These are phyloP conservation scores for Bufotes viridis DNA, from an alignment of 2,797 vertebrate species.

Conservation along the genomic window DNA sequence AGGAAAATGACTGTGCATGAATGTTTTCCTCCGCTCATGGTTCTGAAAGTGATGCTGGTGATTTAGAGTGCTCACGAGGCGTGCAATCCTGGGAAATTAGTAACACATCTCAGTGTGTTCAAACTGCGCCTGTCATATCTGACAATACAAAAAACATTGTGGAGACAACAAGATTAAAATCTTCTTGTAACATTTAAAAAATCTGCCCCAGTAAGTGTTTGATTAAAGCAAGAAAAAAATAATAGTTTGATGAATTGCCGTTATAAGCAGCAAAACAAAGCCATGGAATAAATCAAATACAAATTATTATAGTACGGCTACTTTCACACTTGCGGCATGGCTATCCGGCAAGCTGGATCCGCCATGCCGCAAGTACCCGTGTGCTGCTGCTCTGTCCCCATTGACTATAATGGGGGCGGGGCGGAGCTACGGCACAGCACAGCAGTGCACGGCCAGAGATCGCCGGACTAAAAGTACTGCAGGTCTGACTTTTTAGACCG, in stretches of 20 bases:
- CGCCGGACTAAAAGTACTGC: too few relatives aligned
- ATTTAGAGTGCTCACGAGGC: conserved; percentile 14
- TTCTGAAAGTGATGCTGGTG: not conserved
- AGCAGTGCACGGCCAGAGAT: too few relatives aligned
- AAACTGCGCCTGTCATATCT: conserved; percentile 23
- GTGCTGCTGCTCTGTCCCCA: too few relatives aligned
- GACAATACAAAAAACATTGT: conserved; percentile 25
- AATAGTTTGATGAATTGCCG: not conserved
- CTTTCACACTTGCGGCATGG: too few relatives aligned
- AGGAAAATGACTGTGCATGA: not conserved
- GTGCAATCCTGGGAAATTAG: conserved; percentile 19
- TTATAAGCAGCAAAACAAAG: not conserved
- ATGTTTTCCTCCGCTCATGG: not conserved
- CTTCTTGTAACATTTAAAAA: not conserved
- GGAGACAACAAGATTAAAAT: conserved; percentile 15
- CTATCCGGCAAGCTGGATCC: too few relatives aligned
- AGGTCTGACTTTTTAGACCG: too few relatives aligned
- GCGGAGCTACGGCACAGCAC: too few relatives aligned
- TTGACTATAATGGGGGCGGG: too few relatives aligned
- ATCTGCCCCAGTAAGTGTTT: not conserved
- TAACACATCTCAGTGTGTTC: conserved; percentile 30
- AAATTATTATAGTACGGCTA: too few relatives aligned
- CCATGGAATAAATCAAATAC: not conserved
- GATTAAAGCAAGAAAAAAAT: conserved; percentile 6
- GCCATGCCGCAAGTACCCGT: too few relatives aligned